These are phyloP conservation scores for Scelioninae gen. 1 DNA, from an alignment of 2,888 invertebrate genomes.

Conservation along the genomic window DNA sequence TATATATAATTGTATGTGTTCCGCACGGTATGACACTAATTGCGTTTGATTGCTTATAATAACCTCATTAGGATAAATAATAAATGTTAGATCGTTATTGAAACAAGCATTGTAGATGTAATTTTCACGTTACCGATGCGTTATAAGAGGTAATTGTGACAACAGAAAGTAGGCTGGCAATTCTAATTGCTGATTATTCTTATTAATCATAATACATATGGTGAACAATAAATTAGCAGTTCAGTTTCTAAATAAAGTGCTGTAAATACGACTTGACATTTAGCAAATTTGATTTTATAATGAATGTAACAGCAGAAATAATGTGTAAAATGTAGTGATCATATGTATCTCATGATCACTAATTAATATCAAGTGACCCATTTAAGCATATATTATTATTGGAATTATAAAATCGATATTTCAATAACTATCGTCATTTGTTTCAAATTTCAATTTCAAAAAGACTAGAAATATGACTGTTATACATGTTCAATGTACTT, in stretches of 20 bases:
- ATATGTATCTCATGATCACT: no score
- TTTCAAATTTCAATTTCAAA: not conserved
- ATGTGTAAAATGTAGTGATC: no score
- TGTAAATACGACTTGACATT: not conserved
- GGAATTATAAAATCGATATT: not conserved
- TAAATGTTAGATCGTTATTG: not conserved
- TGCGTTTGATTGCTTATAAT: no score
- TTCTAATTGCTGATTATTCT: not conserved
- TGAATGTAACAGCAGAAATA: not conserved
- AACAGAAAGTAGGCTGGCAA: not conserved
- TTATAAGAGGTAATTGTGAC: constrained; percentile 10
- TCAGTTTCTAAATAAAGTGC: not conserved
- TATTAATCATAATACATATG: constrained; percentile 6
- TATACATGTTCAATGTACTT: not conserved
- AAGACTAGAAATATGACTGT: not conserved
- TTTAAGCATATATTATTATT: not conserved
- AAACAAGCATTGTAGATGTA: not conserved
- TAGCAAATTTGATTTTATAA: not conserved
- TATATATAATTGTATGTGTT: no score
- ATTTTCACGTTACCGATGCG: constrained; percentile 14
- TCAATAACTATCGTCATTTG: not conserved
- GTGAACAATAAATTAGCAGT: not conserved
- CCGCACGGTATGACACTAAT: no score
- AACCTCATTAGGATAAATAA: no score
- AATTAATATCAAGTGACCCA: no score